Evolutionary conservation across 2,888 invertebrate genomes (phyloP).

Genomic region (Nymphalis c-album): DNA sequence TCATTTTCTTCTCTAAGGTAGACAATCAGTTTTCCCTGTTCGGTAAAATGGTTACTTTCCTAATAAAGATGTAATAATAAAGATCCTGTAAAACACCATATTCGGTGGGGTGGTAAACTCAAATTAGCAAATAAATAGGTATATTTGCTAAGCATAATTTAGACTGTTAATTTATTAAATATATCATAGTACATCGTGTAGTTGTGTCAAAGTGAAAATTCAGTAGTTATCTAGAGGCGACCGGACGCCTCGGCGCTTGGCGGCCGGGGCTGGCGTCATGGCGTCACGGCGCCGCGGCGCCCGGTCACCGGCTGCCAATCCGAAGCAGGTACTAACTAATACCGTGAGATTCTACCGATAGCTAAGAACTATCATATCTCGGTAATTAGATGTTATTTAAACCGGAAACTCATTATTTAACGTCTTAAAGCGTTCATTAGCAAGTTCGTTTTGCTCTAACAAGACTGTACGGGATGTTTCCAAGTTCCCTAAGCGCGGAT

Average conservation of each 20-base stretch:
- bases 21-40: no score
- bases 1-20: no score
- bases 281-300: slow-evolving; percentile 37
- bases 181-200: slow-evolving; percentile 5
- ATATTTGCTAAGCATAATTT: not conserved
- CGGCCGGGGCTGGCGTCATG: slow-evolving; percentile 29
- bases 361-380: not conserved
- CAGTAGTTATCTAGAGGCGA: slow-evolving; percentile 28
- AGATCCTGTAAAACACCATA: no score
- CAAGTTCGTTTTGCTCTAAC: no score
- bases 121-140: no score
- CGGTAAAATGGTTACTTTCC: no score
- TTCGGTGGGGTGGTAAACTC: no score
- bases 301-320: slow-evolving; percentile 38
- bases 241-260: slow-evolving; percentile 28
- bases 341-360: not conserved
- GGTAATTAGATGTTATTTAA: not conserved
- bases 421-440: no score
- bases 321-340: slow-evolving; percentile 22
- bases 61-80: no score
- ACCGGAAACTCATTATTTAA: no score
- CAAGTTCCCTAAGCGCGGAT: no score
- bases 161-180: not conserved
- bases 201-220: slow-evolving; percentile 29
- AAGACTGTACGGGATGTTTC: no score